Evolutionary conservation across 2,113 vertebrate species (phyloP).

Genomic region (Varanus salvator): DNA sequence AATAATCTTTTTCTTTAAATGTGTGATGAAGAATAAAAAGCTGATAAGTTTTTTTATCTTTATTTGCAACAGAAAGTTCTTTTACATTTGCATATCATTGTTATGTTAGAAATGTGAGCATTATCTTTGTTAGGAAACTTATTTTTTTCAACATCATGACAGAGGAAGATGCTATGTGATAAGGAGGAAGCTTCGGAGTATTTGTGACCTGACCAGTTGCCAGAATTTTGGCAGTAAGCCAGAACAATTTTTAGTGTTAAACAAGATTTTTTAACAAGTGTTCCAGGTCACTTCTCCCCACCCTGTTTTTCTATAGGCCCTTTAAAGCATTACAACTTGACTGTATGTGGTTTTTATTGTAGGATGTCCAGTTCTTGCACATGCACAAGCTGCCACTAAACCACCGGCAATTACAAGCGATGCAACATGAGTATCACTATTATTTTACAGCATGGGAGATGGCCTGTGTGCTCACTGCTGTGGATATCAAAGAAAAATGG

Average conservation of each 20-base stretch:
- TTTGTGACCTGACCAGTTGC: neutral
- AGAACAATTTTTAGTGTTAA: neutral
- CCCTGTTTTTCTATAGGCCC: neutral
- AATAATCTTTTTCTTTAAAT: conserved; percentile 8
- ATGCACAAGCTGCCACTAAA: too few species aligned
- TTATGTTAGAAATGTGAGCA: conserved; percentile 12
- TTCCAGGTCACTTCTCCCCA: neutral
- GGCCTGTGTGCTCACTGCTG: neutral
- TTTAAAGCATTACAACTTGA: neutral
- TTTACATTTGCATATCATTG: neutral
- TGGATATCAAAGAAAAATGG: too few species aligned
- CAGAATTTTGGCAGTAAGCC: neutral
- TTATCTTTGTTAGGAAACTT: neutral
- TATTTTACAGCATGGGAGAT: neutral
- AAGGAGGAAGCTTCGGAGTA: neutral
- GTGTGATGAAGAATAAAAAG: conserved; percentile 12
- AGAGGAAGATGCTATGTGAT: neutral
- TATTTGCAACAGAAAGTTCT: conserved; percentile 1
- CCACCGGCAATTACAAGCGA: too few species aligned
- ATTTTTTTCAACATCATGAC: neutral
- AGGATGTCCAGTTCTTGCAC: too few species aligned
- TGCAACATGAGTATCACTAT: neutral
- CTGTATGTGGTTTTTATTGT: too few species aligned
- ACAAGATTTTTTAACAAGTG: neutral
- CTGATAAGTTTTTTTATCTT: neutral